Evolutionary conservation across 2,797 vertebrate species (phyloP).

Genomic region (Scomberomorus guttatus): DNA sequence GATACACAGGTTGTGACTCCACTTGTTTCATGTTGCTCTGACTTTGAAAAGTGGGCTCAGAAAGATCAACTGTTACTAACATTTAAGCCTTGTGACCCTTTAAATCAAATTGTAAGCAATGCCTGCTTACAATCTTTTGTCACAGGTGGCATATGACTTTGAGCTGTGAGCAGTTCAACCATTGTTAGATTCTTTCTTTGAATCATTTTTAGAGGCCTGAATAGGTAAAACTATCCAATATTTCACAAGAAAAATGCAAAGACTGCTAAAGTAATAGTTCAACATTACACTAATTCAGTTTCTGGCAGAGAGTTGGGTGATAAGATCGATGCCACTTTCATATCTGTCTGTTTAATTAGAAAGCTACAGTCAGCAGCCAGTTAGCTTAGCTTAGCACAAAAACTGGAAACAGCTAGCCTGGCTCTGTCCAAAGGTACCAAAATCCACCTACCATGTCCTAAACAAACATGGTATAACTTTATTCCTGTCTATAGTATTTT

Average conservation of each 20-base stretch:
- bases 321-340: not conserved
- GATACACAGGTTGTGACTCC: not conserved
- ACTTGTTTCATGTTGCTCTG: not conserved
- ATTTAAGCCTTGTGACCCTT: slow-evolving; percentile 5
- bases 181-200: too few relatives aligned
- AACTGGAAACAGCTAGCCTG: not conserved
- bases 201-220: too few relatives aligned
- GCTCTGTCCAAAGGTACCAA: not conserved
- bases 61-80: not conserved
- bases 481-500: not conserved
- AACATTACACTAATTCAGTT: not conserved
- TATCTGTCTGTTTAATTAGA: not conserved
- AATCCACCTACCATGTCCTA: not conserved
- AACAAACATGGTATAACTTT: not conserved
- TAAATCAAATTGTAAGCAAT: slow-evolving; percentile 3
- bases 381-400: slow-evolving; percentile 8
- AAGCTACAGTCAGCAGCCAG: not conserved
- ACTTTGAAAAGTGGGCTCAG: not conserved
- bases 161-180: not conserved
- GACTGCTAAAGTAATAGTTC: not conserved
- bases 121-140: not conserved
- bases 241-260: not conserved
- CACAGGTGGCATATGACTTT: not conserved
- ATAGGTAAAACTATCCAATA: not conserved
- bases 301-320: not conserved